Percentiles rank a stretch among this genome's conserved stretches.
Evolutionary conservation across 2,888 invertebrate genomes (phyloP).

Genomic region (Nemoura dubitans): DNA sequence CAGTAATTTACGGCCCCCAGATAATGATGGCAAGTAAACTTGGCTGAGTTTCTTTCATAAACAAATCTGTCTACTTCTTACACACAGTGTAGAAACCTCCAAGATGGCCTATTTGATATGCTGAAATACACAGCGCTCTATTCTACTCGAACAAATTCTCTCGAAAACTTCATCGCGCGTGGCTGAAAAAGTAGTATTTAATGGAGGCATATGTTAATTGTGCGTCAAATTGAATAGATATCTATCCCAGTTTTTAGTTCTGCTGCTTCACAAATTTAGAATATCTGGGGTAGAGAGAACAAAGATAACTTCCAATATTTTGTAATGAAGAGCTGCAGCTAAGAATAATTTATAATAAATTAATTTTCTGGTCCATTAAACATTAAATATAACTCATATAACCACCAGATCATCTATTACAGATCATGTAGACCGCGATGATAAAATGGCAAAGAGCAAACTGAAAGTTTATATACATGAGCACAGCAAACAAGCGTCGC

Average conservation of each 20-base stretch:
- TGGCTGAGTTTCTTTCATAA: background rate
- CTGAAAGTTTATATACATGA: background rate
- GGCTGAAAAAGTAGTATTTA: slow-evolving; percentile 1
- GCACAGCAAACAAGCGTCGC: background rate
- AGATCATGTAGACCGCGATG: background rate
- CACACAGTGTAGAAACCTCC: background rate
- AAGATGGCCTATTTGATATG: background rate
- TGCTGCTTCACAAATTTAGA: background rate
- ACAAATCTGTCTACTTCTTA: background rate
- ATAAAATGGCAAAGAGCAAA: background rate
- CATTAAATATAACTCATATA: background rate
- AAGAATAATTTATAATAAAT: background rate
- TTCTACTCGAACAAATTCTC: background rate
- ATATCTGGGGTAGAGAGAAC: background rate
- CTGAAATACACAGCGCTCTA: background rate
- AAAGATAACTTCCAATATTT: background rate
- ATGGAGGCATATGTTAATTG: background rate
- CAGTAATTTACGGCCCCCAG: background rate
- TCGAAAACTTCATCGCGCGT: background rate
- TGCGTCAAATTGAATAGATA: slow-evolving; percentile 1
- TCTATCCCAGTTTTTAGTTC: background rate
- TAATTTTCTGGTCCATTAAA: background rate
- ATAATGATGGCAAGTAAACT: background rate
- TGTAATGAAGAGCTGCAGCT: background rate
- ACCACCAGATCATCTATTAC: background rate